phyloP scores from a whole-genome alignment of 2,113 vertebrate genomes.

The Platysternon megacephalum region DNA sequence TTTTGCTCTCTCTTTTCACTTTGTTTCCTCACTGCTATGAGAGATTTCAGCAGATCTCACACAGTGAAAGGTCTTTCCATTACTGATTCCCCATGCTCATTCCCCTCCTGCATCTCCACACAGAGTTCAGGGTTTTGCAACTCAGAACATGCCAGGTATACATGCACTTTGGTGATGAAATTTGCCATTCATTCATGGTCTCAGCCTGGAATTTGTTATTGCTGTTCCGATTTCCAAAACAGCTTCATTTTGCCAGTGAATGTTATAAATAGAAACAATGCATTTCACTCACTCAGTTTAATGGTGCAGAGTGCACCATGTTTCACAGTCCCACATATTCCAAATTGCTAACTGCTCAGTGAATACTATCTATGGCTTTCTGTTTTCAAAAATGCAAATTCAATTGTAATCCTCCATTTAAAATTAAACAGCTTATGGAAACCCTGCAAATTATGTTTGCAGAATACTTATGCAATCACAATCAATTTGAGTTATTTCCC shows the following conservation, averaged over 20 bases:
- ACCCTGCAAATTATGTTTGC: not conserved
- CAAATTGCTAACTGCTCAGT: not conserved
- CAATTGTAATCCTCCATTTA: conserved; percentile 6
- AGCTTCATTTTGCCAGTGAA: not conserved
- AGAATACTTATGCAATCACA: not conserved
- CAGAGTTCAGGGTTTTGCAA: not conserved
- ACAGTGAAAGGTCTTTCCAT: not conserved
- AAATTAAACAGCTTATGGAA: not conserved
- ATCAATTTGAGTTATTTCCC: not conserved
- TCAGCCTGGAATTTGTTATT: not conserved
- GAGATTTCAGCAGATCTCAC: not conserved
- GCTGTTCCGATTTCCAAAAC: not conserved
- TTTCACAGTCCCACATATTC: not conserved
- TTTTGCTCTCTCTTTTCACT: conserved; percentile 2
- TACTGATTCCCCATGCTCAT: not conserved
- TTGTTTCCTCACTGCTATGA: not conserved
- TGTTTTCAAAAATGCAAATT: not conserved
- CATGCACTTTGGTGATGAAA: not conserved
- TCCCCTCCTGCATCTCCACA: not conserved
- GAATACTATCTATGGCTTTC: not conserved
- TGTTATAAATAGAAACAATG: not conserved
- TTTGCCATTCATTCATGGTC: not conserved
- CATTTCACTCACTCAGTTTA: not conserved
- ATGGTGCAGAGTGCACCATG: conserved; percentile 7
- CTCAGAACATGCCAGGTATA: not conserved